phyloP scores from a whole-genome alignment of 2,888 invertebrate species.

The Autographa gamma region DNA sequence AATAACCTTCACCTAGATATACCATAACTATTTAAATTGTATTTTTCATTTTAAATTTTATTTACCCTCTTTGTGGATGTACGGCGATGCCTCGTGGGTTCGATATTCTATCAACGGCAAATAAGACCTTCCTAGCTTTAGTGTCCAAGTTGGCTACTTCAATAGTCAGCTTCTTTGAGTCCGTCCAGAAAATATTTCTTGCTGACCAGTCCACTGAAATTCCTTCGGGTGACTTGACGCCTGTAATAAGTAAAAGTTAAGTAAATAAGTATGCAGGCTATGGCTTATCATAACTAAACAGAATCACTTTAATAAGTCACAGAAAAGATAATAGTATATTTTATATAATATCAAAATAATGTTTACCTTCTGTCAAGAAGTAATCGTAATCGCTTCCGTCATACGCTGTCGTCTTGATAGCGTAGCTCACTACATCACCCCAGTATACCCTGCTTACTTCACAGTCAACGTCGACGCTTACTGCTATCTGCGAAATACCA shows the following conservation, averaged over 20 bases:
- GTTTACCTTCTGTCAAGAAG: conserved; percentile 83
- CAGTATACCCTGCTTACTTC: conserved; percentile 95
- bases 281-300: too few relatives aligned
- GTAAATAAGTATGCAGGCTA: too few relatives aligned
- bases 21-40: background rate
- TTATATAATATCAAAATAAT: background rate
- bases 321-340: background rate
- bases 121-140: conserved; percentile 92
- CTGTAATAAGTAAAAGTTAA: conserved; percentile 76
- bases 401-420: conserved; percentile 92
- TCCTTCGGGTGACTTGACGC: conserved; percentile 97
- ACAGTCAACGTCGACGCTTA: conserved; percentile 98
- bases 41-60: background rate
- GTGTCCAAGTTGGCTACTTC: conserved; percentile 96
- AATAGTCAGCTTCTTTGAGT: conserved; percentile 95
- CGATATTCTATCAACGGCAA: conserved; percentile 91
- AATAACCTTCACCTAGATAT: background rate
- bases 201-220: conserved; percentile 97
- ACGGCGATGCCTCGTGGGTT: conserved; percentile 99
- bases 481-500: conserved; percentile 94
- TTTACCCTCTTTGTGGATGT: conserved; percentile 95
- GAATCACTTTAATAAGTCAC: too few relatives aligned
- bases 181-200: conserved; percentile 98
- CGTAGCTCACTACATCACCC: conserved; percentile 96
- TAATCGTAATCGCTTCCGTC: conserved; percentile 92